Evolutionary conservation across 2,888 invertebrate genomes (phyloP).

Genomic region (Druceiella hillmani): DNA sequence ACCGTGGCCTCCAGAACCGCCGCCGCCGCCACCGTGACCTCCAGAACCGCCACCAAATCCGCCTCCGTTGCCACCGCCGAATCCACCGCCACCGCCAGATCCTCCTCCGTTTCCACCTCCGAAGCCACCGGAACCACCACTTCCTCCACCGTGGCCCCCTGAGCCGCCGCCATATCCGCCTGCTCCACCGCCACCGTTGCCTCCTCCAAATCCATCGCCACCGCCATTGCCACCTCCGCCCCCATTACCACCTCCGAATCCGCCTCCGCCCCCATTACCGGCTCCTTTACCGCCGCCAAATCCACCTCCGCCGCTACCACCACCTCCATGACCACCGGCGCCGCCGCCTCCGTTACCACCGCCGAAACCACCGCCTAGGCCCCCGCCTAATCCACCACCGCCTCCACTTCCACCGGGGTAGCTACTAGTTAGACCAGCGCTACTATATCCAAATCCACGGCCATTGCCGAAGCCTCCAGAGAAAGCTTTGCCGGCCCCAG

Average conservation of each 20-base stretch:
- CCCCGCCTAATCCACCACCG: conserved; percentile 25
- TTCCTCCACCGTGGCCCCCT: no score
- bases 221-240: conserved; percentile 20
- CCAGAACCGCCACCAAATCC: conserved; percentile 24
- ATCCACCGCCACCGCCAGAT: conserved; percentile 18
- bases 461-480: conserved; percentile 9
- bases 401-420: conserved; percentile 22
- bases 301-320: conserved; percentile 29
- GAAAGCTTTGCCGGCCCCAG: conserved; percentile 4
- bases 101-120: conserved; percentile 24
- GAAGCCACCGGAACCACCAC: conserved; percentile 22
- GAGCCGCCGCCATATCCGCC: no score
- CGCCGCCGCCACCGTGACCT: conserved; percentile 28
- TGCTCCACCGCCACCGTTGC: no score
- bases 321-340: conserved; percentile 27
- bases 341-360: conserved; percentile 18
- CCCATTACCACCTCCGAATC: conserved; percentile 31
- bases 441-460: conserved; percentile 2
- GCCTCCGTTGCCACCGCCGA: background rate
- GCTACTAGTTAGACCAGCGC: conserved; percentile 13
- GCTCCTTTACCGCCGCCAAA: no score
- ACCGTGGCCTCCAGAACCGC: conserved; percentile 28
- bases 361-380: background rate
- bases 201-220: no score
- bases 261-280: background rate